A percentile compares a stretch with the other conserved stretches of the same genome.
Evolutionary conservation across 2,797 vertebrate species (phyloP).

Genomic region (Caiman crocodilus): DNA sequence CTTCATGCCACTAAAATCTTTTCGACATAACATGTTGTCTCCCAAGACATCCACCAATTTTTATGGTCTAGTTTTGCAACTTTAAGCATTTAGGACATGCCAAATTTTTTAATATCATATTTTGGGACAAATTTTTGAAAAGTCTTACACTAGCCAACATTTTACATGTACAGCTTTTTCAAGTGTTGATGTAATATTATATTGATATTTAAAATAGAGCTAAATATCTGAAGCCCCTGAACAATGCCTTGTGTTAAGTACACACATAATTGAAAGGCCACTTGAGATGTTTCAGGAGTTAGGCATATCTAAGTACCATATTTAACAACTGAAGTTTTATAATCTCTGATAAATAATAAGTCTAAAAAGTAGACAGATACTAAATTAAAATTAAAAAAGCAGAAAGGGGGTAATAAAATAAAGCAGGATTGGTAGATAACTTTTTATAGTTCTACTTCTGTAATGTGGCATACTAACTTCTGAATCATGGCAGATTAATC

Average conservation of each 20-base stretch:
- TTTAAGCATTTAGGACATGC: neutral
- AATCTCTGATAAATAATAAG: neutral
- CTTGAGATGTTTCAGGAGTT: neutral
- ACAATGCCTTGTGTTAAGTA: neutral
- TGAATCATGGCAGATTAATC: neutral
- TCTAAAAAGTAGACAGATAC: neutral
- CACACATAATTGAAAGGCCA: neutral
- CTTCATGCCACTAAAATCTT: neutral
- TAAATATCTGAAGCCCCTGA: neutral
- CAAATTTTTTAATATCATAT: neutral
- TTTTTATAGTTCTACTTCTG: neutral
- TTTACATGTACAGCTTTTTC: neutral
- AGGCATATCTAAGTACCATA: neutral
- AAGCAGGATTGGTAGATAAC: neutral
- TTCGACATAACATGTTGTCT: neutral
- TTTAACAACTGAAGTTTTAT: neutral
- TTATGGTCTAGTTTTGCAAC: neutral
- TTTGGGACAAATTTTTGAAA: neutral
- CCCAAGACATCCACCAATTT: neutral
- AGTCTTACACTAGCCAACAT: neutral
- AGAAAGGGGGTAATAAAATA: neutral
- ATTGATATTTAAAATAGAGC: neutral
- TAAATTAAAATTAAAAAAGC: neutral
- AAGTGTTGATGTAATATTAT: neutral
- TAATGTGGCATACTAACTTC: neutral